Evolutionary conservation across 2,888 invertebrate species (phyloP), one percentile per base, ranked within the genome.

Genomic region (Plutella xylostella): DNA sequence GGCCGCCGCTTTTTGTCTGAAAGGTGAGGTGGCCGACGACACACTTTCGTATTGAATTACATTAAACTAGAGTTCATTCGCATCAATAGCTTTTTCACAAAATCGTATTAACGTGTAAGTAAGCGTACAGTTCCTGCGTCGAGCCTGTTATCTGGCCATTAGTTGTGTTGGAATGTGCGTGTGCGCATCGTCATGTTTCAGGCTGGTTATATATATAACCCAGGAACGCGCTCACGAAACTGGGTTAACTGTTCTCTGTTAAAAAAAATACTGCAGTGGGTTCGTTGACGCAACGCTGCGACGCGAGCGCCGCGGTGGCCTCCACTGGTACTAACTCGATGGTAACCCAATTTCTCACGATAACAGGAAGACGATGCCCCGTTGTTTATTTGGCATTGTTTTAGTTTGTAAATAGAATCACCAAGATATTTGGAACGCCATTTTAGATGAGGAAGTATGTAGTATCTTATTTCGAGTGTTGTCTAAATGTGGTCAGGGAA

Each of bases 241-340:
- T 82, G 68, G 82, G 82, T 82, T 80, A 82, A 77, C 79, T 79
- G 78, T 79, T 76, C 65, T 65, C 68, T 68, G 64, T 64, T 67
- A 70, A 59, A 64, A 71, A n/a, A 72, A 75, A 76, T 66, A 69
- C 67, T 64, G 55, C 61, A 65, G 67, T 69, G 63, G 69, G 68
- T 62, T 65, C 63, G 68, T 69, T 76, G 77, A 72, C 70, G 68
- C 70, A 69, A 72, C 61, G 54, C 17, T 22, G 37, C 28, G 4
- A 28, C 28, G 28, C 7, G 11, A 12, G 28, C 28, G 9, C 7
- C 28, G 28, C 28, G 11, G 28, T 12, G 28, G 2, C 25, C 5
- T 28, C 28, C 5, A 25, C 6, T 28, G 6, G 11, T 28, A 9
- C 28, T 2, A 6, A 28, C 6, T 3, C 11, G 28, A 28, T 28